Base-by-base conservation (phyloP, 2,113 vertebrate genomes). In the Saccopteryx leptura region DNA sequence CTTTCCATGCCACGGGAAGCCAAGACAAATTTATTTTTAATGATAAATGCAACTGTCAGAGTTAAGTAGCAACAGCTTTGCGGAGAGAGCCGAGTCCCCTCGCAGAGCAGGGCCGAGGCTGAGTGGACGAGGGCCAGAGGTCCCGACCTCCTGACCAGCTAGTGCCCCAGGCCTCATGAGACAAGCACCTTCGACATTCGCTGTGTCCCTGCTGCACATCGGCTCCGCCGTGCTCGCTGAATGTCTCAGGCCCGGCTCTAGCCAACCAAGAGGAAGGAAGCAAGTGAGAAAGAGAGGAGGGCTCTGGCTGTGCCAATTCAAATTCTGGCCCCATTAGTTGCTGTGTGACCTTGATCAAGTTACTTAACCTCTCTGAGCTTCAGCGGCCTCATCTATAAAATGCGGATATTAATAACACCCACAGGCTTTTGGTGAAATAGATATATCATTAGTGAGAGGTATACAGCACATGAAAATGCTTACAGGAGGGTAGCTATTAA, bases 21-120 rank as follows among this genome's bases (percentile, higher is more conserved):
- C 98, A 98, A 98, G 98, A 98, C 94, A 95, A 98, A 98, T 98
- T 98, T 98, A 98, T 98, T 98, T 98, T 98, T 98, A 98, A 98
- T 98, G 98, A 98, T 98, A 98, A 98, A 98, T 98, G 97, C 97
- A 98, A 97, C 98, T 98, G 98, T 98, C 94, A 91, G 98, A 98
- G 97, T 97, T 98, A 97, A 96, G 98, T 96, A 90, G 91, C 97
- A 98, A 97, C 95, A 95, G 97, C 95, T 98, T 98, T 92, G 93
- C n/a, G 0, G 66, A 52, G 1, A 50, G 13, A 48, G 86, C 96
- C 69, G 78, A 50, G 75, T 4, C 94, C 97, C 97, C 91, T 72
- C 14, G 63, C 76, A 1, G 1, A 0, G 10, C 0, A 0, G 9
- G 93, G 90, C 4, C 6, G 86, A 87, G 74, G 65, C 2, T 0